phyloP scores from a whole-genome alignment of 2,797 vertebrate genomes.

The Ctenopoma kingsleyae region DNA sequence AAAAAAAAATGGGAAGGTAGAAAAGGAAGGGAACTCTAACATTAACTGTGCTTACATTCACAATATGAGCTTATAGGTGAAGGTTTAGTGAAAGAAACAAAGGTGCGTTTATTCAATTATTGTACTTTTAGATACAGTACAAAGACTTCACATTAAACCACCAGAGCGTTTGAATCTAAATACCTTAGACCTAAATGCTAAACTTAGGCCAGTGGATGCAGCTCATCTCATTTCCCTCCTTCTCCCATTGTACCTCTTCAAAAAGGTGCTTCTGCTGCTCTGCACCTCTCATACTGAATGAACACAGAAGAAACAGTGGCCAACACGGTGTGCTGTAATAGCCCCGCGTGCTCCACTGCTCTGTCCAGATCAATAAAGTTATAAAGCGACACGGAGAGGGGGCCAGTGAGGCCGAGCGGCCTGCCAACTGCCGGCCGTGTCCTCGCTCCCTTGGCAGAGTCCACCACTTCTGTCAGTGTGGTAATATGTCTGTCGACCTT shows the following conservation, averaged over 20 bases:
- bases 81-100: too few species aligned
- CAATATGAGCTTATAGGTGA: too few species aligned
- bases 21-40: neutral
- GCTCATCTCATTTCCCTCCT: neutral
- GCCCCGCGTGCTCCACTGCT: conserved; percentile 35
- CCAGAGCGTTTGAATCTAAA: too few species aligned
- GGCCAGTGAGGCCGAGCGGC: conserved; percentile 16
- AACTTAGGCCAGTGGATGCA: neutral
- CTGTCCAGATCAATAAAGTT: conserved; percentile 52
- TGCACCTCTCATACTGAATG: neutral
- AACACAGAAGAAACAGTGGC: neutral
- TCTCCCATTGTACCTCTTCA: too few species aligned
- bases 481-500: conserved; percentile 49
- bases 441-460: conserved; percentile 26
- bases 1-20: conserved; percentile 1
- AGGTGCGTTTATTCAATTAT: too few species aligned
- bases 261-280: too few species aligned
- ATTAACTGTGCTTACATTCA: neutral
- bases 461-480: conserved; percentile 20
- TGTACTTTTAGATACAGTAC: neutral
- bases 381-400: conserved; percentile 23
- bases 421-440: conserved; percentile 34
- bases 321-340: neutral
- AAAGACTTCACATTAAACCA: neutral
- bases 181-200: neutral